These are phyloP conservation scores for Caenorhabditis elegans DNA, from an alignment of 1,140 invertebrate species.

Conservation along the genomic window WBcel235 BX284605.5:4518501-4519000, in stretches of 20 bases:
- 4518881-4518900: not conserved
- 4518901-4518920: not conserved
- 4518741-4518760: not conserved
- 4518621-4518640: not conserved
- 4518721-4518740: not conserved
- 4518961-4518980: no score
- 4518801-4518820: not conserved
- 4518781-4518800: no score
- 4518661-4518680: not conserved
- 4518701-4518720: constrained; percentile 12
- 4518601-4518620: constrained; percentile 10
- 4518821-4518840: not conserved
- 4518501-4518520: not conserved
- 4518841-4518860: no score
- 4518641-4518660: no score
- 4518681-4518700: not conserved
- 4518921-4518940: not conserved
- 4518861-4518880: not conserved
- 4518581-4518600: not conserved
- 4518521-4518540: constrained; percentile 24
- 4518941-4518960: no score
- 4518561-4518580: not conserved
- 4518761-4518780: constrained; percentile 13
- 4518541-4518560: constrained; percentile 10
- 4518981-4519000: no score